phyloP scores from a whole-genome alignment of 2,113 vertebrate genomes.

The Callorhinus ursinus region DNA sequence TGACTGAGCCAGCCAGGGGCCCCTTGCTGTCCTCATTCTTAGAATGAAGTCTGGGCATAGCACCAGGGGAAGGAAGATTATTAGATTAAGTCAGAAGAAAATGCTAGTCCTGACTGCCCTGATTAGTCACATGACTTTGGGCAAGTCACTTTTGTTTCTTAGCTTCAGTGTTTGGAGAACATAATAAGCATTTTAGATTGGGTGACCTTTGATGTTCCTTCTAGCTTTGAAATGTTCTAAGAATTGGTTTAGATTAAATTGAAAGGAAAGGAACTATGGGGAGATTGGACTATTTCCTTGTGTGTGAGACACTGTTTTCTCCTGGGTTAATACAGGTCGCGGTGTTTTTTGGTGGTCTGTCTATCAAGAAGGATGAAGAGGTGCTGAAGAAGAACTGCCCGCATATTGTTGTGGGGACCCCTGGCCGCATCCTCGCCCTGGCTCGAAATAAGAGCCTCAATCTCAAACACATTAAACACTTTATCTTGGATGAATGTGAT shows the following conservation, averaged over 20 bases:
- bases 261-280: not conserved
- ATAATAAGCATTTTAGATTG: not conserved
- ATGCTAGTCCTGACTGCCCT: not conserved
- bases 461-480: conserved; percentile 92
- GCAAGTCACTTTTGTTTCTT: not conserved
- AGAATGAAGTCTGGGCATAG: not conserved
- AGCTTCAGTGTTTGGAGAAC: not conserved
- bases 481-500: conserved; percentile 92
- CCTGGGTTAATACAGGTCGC: conserved; percentile 84
- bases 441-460: conserved; percentile 91
- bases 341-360: conserved; percentile 91
- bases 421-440: conserved; percentile 90
- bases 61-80: not conserved
- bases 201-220: not conserved
- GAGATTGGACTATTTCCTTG: not conserved
- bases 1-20: not conserved
- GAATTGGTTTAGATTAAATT: not conserved
- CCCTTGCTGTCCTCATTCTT: not conserved
- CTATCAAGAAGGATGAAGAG: conserved; percentile 92
- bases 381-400: conserved; percentile 91
- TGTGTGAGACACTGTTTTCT: not conserved
- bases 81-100: not conserved
- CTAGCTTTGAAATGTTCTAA: not conserved
- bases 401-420: conserved; percentile 91
- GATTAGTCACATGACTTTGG: not conserved